Conservation (phyloP, 53 echinoderm and acorn worm species). For the Temnopleurus reevesii region DNA sequence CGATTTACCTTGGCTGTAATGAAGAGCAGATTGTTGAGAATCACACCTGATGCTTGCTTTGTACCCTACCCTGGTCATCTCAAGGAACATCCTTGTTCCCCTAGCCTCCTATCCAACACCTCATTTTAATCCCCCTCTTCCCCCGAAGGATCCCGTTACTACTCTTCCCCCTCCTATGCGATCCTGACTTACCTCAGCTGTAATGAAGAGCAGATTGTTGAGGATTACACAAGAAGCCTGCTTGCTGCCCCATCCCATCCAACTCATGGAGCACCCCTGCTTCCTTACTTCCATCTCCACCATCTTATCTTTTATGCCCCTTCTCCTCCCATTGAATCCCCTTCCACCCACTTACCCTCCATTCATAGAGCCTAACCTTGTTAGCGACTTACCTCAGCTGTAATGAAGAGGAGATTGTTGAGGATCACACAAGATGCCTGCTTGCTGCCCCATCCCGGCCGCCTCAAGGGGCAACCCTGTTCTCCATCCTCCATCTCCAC, state of each 20-base stretch:
- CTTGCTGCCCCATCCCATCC: conserved; percentile 94
- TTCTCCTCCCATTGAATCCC: conserved; percentile 15
- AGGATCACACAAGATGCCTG: conserved; percentile 86
- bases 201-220: conserved; percentile 94
- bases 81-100: conserved; percentile 77
- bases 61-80: conserved; percentile 89
- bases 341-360: too few relatives aligned
- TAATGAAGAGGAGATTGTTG: conserved; percentile 96
- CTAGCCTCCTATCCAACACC: conserved; percentile 71
- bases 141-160: too few relatives aligned
- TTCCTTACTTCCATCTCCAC: conserved; percentile 82
- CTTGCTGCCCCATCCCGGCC: conserved; percentile 95
- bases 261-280: conserved; percentile 77
- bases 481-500: conserved; percentile 84
- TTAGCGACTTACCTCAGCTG: conserved; percentile 80
- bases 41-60: conserved; percentile 78
- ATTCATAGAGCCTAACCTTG: too few relatives aligned
- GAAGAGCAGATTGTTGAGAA: conserved; percentile 90
- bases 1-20: conserved; percentile 92
- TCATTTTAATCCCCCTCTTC: too few relatives aligned
- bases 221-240: conserved; percentile 86
- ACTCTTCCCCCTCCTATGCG: too few relatives aligned
- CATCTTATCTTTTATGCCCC: conserved; percentile 54
- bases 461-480: conserved; percentile 77
- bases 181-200: conserved; percentile 91